A percentile compares a stretch with the other conserved stretches of the same genome.
Evolutionary conservation across 2,113 vertebrate genomes (phyloP).

Genomic region (Podiceps cristatus): DNA sequence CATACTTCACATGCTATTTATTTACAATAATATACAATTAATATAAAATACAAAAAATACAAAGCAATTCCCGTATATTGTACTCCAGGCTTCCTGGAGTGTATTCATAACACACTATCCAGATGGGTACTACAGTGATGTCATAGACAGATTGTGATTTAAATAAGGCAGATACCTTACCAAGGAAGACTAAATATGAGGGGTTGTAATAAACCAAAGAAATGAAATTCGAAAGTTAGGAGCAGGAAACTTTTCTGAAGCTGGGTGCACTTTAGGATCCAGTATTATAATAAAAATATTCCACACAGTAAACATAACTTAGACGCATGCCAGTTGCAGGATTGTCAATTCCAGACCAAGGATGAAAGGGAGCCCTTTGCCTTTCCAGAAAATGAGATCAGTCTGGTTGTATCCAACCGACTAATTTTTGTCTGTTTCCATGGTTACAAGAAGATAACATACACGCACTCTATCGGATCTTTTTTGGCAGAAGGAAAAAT

Average conservation of each 20-base stretch:
- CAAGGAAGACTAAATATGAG: background rate
- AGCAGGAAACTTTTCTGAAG: background rate
- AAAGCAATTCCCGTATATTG: background rate
- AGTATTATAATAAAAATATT: background rate
- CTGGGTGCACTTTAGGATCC: background rate
- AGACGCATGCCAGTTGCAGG: background rate
- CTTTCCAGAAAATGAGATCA: background rate
- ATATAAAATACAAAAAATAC: background rate
- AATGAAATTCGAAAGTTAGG: background rate
- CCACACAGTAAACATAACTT: background rate
- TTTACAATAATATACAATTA: background rate
- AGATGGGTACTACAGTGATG: background rate
- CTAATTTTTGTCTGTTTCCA: background rate
- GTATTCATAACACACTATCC: background rate
- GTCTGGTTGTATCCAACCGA: background rate
- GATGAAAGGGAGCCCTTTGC: background rate
- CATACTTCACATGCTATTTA: background rate
- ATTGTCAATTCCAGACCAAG: background rate
- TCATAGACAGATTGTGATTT: background rate
- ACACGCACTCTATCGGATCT: background rate
- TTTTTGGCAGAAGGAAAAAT: background rate
- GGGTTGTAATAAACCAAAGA: background rate
- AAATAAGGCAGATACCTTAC: background rate
- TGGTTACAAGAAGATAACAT: constrained; percentile 34
- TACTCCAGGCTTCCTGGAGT: background rate